Conservation (phyloP, 2,797 vertebrate genomes). For the Chelon labrosus region DNA sequence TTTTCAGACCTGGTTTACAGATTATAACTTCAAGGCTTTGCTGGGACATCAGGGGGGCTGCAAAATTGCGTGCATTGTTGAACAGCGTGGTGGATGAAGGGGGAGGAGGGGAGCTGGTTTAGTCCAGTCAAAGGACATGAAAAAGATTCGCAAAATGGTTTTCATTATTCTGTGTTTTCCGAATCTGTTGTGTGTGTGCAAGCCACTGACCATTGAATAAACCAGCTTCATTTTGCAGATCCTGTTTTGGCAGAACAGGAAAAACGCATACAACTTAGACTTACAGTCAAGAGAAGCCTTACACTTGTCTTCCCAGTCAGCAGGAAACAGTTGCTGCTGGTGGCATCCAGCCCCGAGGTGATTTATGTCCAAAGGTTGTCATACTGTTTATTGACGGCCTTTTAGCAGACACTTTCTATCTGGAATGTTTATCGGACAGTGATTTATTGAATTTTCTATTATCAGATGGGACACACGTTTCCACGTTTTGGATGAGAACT, state of each 20-base stretch:
- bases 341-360: slow-evolving; percentile 8
- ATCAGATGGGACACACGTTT: too few relatives aligned
- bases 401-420: neutral
- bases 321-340: slow-evolving; percentile 8
- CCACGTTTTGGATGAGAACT: too few relatives aligned
- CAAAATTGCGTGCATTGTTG: neutral
- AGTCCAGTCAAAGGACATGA: neutral
- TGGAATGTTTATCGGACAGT: neutral
- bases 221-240: neutral
- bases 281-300: slow-evolving; percentile 16
- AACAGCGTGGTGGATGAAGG: too few relatives aligned
- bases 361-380: slow-evolving; percentile 27
- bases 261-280: slow-evolving; percentile 13
- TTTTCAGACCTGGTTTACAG: too few relatives aligned
- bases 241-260: neutral
- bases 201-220: neutral
- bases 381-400: neutral
- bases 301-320: slow-evolving; percentile 9
- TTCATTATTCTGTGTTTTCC: neutral
- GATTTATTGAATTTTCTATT: slow-evolving; percentile 8
- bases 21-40: neutral
- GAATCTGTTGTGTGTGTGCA: neutral
- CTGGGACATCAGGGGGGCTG: slow-evolving; percentile 42
- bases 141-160: slow-evolving; percentile 7
- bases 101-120: slow-evolving; percentile 3